phyloP scores from a whole-genome alignment of 2,113 vertebrate genomes.

The Aegypius monachus region DNA sequence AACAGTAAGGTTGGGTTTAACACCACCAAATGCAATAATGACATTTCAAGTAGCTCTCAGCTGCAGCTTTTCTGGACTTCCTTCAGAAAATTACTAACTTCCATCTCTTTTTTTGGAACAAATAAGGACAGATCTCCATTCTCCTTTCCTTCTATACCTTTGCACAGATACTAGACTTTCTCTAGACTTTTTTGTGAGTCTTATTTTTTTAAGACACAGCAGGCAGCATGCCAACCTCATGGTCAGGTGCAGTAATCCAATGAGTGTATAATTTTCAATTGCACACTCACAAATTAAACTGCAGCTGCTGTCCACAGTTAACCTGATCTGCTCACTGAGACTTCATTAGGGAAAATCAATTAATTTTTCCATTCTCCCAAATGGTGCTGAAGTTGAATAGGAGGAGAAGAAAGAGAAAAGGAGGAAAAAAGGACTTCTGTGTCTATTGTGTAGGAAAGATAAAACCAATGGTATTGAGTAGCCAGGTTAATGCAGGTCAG shows the following conservation, averaged over 20 bases:
- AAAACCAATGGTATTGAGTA: conserved; percentile 49
- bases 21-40: neutral
- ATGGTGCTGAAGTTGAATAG: conserved; percentile 53
- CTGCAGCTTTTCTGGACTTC: neutral
- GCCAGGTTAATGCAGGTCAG: conserved; percentile 49
- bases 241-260: conserved; percentile 53
- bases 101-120: neutral
- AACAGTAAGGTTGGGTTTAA: neutral
- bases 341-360: conserved; percentile 73
- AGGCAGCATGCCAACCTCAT: conserved; percentile 11
- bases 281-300: conserved; percentile 52
- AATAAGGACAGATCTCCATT: neutral
- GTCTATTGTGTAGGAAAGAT: conserved; percentile 54
- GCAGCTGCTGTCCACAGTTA: conserved; percentile 65
- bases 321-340: conserved; percentile 60
- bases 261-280: conserved; percentile 31
- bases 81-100: neutral
- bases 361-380: conserved; percentile 73
- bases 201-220: neutral
- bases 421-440: neutral
- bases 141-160: neutral
- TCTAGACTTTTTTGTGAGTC: neutral
- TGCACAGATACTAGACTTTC: neutral
- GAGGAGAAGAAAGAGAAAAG: conserved; percentile 20
- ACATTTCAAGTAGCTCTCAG: neutral